Percentiles rank a stretch among this genome's conserved stretches.
phyloP scores from a whole-genome alignment of 2,113 vertebrate genomes.

The Zosterops japonicus region DNA sequence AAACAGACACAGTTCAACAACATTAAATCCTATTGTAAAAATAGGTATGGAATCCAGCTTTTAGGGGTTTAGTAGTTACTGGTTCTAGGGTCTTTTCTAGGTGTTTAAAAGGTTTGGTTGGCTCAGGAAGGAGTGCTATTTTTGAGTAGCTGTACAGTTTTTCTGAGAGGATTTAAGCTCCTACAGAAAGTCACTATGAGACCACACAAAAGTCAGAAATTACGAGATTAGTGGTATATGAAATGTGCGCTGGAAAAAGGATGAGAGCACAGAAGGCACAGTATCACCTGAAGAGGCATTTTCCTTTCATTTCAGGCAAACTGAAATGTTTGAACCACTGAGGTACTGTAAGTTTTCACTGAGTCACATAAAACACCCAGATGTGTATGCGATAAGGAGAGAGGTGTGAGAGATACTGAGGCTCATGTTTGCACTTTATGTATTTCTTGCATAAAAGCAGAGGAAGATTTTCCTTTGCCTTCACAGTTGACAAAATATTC shows the following conservation, averaged over 20 bases:
- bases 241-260: not conserved
- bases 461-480: not conserved
- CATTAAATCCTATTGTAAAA: not conserved
- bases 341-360: not conserved
- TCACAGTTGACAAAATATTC: not conserved
- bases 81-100: not conserved
- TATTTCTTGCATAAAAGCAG: not conserved
- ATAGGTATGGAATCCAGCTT: not conserved
- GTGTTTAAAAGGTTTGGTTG: not conserved
- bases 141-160: not conserved
- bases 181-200: not conserved
- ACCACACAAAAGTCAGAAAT: not conserved
- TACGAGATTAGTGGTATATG: not conserved
- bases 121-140: not conserved
- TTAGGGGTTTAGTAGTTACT: not conserved
- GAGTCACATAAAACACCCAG: not conserved
- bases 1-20: slow-evolving; percentile 24
- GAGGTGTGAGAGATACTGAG: not conserved
- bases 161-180: not conserved
- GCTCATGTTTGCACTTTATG: not conserved
- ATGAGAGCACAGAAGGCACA: not conserved
- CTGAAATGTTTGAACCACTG: not conserved
- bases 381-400: not conserved
- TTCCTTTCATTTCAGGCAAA: not conserved
- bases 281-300: not conserved